Evolutionary conservation across 2,888 invertebrate species (phyloP).

Genomic region (Macroteleia sp.): DNA sequence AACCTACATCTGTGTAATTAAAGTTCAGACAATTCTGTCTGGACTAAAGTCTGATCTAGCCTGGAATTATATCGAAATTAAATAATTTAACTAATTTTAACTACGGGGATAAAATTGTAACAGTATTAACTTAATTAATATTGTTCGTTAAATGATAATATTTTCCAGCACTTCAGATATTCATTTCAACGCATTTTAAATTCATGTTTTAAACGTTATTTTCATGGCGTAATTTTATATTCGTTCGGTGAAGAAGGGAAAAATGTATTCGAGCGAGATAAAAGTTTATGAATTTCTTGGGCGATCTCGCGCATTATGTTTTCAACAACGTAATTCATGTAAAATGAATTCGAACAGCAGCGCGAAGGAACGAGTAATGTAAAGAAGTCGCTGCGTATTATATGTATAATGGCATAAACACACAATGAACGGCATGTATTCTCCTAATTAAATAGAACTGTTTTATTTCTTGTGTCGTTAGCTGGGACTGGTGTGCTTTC

Average conservation of each 20-base stretch:
- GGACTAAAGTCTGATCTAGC: no score
- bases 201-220: background rate
- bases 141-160: no score
- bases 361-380: background rate
- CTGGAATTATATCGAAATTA: no score
- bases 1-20: no score
- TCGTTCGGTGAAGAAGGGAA: background rate
- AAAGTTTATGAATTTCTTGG: conserved; percentile 19
- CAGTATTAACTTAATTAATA: no score
- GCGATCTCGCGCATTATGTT: conserved; percentile 10
- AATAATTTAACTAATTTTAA: no score
- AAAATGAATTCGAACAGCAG: conserved; percentile 10
- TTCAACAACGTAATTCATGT: conserved; percentile 18
- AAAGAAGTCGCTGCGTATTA: background rate
- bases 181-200: background rate
- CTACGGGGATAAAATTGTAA: no score
- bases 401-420: background rate
- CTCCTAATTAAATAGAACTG: conserved; percentile 5
- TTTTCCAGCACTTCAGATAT: background rate
- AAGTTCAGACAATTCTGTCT: no score
- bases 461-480: no score
- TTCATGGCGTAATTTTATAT: background rate
- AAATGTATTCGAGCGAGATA: conserved; percentile 7
- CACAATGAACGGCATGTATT: background rate
- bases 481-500: no score